Base-by-base conservation (phyloP, 1,140 invertebrate genomes). In the Portunus trituberculatus region DNA sequence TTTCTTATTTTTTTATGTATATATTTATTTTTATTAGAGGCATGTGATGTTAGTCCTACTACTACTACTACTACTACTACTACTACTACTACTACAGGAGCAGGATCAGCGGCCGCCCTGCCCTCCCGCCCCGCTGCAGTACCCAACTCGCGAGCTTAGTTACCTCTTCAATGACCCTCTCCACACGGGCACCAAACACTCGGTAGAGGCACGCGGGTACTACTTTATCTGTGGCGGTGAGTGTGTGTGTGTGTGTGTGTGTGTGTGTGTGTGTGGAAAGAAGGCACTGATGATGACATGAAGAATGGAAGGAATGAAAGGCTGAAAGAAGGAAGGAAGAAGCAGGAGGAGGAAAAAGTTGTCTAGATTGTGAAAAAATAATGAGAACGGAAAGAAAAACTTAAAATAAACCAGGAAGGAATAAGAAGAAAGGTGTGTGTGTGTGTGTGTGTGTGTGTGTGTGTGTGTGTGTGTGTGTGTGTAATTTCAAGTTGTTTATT, bases 101-200 rank as follows among this genome's bases (percentile, higher is more conserved):
- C 67, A 76, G 67, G 67, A 76, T 8, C 67, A 76, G 67, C 12
- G 20, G 67, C 20, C 67, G 1, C 0, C 20, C 20, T n/a, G 20
- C 20, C 6, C 6, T 8, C 67, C 67, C 67, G 20, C 67, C n/a
- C 67, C 67, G 0, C 67, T 20, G 3, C 67, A 76, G 67, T 84
- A 95, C 59, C 94, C 94, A 45, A 95, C 91, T 48, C 52, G 48
- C 67, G 94, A 95, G 29, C 59, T 95, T 16, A 87, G 91, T 32
- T 95, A 95, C 91, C 86, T 95, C 39, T 95, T 95, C 48, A 48
- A 89, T 7, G 94, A 95, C 46, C 94, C 39, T 20, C 84, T 95
- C 12, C 45, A 95, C 48, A 95, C 91, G 0, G 94, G 94, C 4
- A 84, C 32, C 48, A 59, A 29, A 7, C 45, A 46, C 83, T 28